Conservation (phyloP, 2,113 vertebrate genomes). For the Podarcis cretensis region DNA sequence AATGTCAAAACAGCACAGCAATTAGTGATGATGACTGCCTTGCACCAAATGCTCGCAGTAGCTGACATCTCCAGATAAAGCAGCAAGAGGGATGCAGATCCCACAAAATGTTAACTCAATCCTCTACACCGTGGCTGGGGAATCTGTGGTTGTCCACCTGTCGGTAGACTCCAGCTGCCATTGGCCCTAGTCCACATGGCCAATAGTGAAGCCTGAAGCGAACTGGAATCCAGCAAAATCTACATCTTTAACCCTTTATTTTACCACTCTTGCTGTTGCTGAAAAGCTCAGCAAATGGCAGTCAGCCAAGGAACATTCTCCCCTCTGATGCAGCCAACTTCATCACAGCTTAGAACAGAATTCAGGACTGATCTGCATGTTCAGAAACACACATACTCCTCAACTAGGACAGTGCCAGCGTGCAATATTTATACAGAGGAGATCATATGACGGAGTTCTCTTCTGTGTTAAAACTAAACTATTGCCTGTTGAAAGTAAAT, state of each 20-base stretch:
- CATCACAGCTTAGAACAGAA: not conserved
- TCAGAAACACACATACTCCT: not conserved
- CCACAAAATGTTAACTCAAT: not conserved
- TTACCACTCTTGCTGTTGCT: not conserved
- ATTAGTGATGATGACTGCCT: not conserved
- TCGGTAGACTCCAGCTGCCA: no score
- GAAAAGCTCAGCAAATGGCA: not conserved
- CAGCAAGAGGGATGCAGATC: not conserved
- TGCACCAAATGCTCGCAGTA: not conserved
- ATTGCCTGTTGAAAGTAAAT: no score
- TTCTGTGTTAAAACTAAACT: no score
- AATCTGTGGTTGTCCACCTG: no score
- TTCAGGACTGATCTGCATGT: not conserved
- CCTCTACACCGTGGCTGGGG: not conserved
- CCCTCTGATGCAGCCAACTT: not conserved
- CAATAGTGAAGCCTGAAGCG: no score
- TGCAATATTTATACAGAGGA: not conserved
- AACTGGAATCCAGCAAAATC: no score
- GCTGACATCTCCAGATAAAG: not conserved
- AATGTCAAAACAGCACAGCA: constrained; percentile 5
- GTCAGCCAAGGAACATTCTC: not conserved
- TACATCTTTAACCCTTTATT: not conserved
- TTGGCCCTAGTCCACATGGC: no score
- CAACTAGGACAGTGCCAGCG: not conserved
- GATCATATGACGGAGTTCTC: not conserved